Conservation (phyloP, 2,888 invertebrate genomes). For the Sarcophaga subvicina region DNA sequence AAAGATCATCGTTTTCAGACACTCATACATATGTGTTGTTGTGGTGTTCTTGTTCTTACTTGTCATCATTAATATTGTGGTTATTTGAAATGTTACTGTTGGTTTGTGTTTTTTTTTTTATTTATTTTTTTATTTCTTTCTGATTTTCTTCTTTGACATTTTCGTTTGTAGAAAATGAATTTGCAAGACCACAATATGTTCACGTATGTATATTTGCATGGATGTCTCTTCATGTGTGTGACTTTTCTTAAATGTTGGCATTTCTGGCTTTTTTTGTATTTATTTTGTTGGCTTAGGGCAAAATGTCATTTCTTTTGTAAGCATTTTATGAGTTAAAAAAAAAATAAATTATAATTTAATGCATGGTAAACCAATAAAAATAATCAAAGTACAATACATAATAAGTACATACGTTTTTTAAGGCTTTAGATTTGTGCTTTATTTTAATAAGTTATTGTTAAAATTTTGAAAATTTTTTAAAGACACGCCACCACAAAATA, state of each 20-base stretch:
- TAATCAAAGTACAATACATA: no score
- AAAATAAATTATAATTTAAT: no score
- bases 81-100: background rate
- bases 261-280: background rate
- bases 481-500: no score
- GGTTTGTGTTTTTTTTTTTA: background rate
- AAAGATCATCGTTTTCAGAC: conserved; percentile 52
- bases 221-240: conserved; percentile 15
- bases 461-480: no score
- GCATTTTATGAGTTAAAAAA: no score
- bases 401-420: no score
- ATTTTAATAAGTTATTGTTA: no score
- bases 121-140: no score
- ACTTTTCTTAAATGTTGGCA: background rate
- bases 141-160: conserved; percentile 27
- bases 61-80: conserved; percentile 2
- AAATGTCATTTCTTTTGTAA: conserved; percentile 6
- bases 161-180: conserved; percentile 35
- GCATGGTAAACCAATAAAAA: no score
- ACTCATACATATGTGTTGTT: background rate
- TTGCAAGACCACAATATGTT: conserved; percentile 9
- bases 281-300: conserved; percentile 3
- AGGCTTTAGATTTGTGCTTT: no score
- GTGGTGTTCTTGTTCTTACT: background rate
- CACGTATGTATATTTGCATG: background rate